Evolutionary conservation across 1,140 invertebrate species (phyloP).

Genomic region (Leptinotarsa undecemlineata): DNA sequence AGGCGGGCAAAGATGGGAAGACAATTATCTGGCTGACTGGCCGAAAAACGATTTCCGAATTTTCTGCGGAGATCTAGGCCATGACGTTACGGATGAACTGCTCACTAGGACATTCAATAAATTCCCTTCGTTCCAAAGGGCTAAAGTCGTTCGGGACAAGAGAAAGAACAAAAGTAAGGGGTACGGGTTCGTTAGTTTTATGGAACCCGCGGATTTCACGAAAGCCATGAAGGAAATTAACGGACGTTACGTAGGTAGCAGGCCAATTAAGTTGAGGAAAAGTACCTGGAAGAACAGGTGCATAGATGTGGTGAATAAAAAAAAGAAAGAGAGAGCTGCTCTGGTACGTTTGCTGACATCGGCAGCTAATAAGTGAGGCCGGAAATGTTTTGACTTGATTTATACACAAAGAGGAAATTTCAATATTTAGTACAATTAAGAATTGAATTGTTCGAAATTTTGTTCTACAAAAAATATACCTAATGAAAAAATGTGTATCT

Average conservation of each 20-base stretch:
- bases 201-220: constrained; percentile 96
- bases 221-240: constrained; percentile 99
- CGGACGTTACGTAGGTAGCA: constrained; percentile 95
- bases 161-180: constrained; percentile 98
- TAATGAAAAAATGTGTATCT: too few species aligned
- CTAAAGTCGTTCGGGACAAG: constrained; percentile 95
- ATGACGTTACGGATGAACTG: constrained; percentile 98
- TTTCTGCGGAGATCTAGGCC: constrained; percentile 98
- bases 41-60: constrained; percentile 95
- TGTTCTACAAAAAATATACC: too few species aligned
- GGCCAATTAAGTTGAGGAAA: constrained; percentile 97
- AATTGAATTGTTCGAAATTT: too few species aligned
- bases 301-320: constrained; percentile 91
- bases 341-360: constrained; percentile 68
- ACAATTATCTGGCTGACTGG: constrained; percentile 89
- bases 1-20: constrained; percentile 94
- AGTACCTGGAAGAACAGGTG: constrained; percentile 95
- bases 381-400: not conserved
- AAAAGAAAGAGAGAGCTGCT: constrained; percentile 88
- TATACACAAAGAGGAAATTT: not conserved
- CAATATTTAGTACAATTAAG: too few species aligned
- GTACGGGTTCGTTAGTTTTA: constrained; percentile 98
- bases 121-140: constrained; percentile 92
- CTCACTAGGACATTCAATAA: constrained; percentile 91
- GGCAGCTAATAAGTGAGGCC: not conserved